phyloP scores from a whole-genome alignment of 2,797 vertebrate species.

The Microctenopoma stevenorrisi region DNA sequence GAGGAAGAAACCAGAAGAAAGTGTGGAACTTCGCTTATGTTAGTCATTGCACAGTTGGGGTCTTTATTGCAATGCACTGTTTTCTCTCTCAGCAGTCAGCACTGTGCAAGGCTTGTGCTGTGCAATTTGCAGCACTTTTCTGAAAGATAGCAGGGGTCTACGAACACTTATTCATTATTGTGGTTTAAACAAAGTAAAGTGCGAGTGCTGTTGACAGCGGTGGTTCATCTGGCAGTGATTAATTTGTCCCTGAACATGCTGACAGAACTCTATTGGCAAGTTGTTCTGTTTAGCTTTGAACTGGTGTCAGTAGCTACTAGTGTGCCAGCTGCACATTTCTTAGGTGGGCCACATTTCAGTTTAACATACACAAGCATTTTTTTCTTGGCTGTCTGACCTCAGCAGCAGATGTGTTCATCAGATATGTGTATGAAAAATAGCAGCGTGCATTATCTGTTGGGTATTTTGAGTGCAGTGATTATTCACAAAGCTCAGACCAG shows the following conservation, averaged over 20 bases:
- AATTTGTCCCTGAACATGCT: conserved; percentile 53
- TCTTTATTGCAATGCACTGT: conserved; percentile 38
- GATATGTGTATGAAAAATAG: background rate
- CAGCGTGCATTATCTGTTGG: background rate
- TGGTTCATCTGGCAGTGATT: conserved; percentile 53
- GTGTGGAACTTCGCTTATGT: conserved; percentile 1
- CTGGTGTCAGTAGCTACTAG: conserved; percentile 17
- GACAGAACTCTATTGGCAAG: conserved; percentile 31
- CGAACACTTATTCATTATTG: conserved; percentile 22
- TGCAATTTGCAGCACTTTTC: conserved; percentile 48
- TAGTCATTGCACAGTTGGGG: conserved; percentile 48
- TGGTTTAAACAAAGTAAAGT: conserved; percentile 41
- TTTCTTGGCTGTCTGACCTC: conserved; percentile 12
- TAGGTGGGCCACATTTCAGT: conserved; percentile 34
- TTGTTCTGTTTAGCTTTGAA: conserved; percentile 32
- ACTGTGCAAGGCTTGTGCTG: conserved; percentile 3
- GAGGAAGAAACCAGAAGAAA: conserved; percentile 10
- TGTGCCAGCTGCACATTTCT: conserved; percentile 25
- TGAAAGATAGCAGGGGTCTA: conserved; percentile 18
- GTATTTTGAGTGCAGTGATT: background rate
- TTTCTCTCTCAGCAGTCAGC: conserved; percentile 27
- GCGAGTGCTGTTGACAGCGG: conserved; percentile 30
- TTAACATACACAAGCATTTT: conserved; percentile 13
- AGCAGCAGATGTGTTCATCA: conserved; percentile 20
- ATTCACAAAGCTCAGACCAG: background rate